phyloP scores from a whole-genome alignment of 2,113 vertebrate species.

The Pollimyrus isidori region DNA sequence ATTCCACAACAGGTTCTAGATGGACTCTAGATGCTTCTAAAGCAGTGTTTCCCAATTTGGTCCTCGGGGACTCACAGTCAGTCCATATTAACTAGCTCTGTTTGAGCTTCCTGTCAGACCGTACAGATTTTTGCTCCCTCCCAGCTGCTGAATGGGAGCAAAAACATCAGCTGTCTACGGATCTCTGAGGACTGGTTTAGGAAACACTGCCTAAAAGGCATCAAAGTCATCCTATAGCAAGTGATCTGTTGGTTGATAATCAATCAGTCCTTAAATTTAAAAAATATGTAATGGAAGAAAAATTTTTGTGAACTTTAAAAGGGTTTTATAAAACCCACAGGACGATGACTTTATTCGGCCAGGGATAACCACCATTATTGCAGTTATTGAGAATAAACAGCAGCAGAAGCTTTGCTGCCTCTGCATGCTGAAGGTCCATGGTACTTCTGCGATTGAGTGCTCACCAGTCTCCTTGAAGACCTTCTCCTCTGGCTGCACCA shows the following conservation, averaged over 20 bases:
- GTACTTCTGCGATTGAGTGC: neutral
- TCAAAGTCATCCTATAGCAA: neutral
- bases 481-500: conserved; percentile 78
- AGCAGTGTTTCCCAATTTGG: too few species aligned
- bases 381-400: neutral
- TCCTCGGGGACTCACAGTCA: too few species aligned
- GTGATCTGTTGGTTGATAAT: neutral
- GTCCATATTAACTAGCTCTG: too few species aligned
- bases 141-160: too few species aligned
- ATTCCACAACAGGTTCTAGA: neutral
- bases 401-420: neutral
- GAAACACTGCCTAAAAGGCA: neutral
- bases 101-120: too few species aligned
- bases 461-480: conserved; percentile 81
- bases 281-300: neutral
- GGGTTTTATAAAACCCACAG: neutral
- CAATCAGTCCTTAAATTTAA: neutral
- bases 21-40: neutral
- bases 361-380: neutral
- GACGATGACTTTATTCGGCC: neutral
- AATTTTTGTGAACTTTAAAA: neutral
- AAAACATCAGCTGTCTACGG: too few species aligned
- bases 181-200: too few species aligned
- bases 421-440: neutral
- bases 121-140: too few species aligned